phyloP scores from a whole-genome alignment of 2,888 invertebrate species.

The Polietes domitor region DNA sequence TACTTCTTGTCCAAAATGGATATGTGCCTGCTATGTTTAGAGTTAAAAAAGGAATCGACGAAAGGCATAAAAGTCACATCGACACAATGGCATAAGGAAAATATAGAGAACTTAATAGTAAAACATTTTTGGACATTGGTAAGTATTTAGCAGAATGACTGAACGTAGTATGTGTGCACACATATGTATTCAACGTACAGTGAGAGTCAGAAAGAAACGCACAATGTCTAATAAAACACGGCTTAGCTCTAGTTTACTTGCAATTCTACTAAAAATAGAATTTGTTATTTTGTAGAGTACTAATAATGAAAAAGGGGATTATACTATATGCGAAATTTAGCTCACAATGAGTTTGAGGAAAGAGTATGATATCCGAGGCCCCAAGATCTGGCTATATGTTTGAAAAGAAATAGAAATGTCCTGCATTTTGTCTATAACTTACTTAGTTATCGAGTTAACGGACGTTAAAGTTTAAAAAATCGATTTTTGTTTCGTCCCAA shows the following conservation, averaged over 20 bases:
- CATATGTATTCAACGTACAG: not conserved
- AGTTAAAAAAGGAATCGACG: conserved; percentile 40
- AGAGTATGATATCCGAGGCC: not conserved
- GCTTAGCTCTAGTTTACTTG: not conserved
- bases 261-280: not conserved
- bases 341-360: not conserved
- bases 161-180: too few species aligned
- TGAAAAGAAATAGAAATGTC: too few species aligned
- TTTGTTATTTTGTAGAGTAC: not conserved
- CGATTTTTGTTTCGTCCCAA: too few species aligned
- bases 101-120: conserved; percentile 33
- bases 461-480: too few species aligned
- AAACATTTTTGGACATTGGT: conserved; percentile 52
- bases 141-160: not conserved
- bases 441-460: too few species aligned
- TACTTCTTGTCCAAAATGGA: conserved; percentile 14
- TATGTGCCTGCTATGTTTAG: conserved; percentile 55
- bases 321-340: too few species aligned
- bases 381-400: not conserved
- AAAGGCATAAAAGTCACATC: conserved; percentile 39
- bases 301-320: not conserved
- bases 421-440: too few species aligned
- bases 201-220: too few species aligned
- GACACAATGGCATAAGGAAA: conserved; percentile 37
- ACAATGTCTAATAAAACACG: not conserved